Percentiles rank a stretch among this genome's conserved stretches.
Evolutionary conservation across 2,113 vertebrate species (phyloP).

Genomic region (Python bivittatus): DNA sequence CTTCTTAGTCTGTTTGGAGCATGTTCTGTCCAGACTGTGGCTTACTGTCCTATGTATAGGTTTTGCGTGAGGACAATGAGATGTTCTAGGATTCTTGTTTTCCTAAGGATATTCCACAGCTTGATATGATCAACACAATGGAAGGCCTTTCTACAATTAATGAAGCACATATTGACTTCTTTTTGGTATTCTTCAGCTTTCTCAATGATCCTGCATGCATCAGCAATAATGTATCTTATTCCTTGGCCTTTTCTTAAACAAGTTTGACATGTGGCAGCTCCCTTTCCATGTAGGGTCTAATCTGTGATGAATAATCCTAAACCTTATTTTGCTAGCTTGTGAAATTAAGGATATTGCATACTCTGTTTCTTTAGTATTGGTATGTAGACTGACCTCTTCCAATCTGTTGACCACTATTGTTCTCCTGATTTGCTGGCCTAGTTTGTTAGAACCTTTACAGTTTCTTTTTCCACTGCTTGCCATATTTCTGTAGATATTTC

Average conservation of each 20-base stretch:
- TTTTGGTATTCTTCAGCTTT: neutral
- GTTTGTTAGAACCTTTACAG: neutral
- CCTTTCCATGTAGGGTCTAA: neutral
- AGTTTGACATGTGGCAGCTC: neutral
- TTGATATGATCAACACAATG: neutral
- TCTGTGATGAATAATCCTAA: neutral
- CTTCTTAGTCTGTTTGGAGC: neutral
- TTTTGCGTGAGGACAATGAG: neutral
- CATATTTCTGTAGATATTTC: neutral
- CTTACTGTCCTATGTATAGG: neutral
- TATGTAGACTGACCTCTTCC: neutral
- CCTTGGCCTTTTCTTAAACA: neutral
- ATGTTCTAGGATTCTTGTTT: neutral
- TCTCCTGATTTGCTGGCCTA: neutral
- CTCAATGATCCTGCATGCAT: neutral
- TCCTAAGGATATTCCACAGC: neutral
- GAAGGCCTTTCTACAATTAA: neutral
- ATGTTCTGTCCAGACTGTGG: neutral
- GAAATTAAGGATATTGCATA: neutral
- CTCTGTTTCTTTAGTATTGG: neutral
- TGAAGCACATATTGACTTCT: neutral
- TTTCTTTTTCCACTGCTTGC: neutral
- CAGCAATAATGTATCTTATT: neutral
- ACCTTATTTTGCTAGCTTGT: neutral
- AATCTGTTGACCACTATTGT: neutral